Evolutionary conservation across 2,113 vertebrate species (phyloP).

Genomic region (Acanthochromis polyacanthus): DNA sequence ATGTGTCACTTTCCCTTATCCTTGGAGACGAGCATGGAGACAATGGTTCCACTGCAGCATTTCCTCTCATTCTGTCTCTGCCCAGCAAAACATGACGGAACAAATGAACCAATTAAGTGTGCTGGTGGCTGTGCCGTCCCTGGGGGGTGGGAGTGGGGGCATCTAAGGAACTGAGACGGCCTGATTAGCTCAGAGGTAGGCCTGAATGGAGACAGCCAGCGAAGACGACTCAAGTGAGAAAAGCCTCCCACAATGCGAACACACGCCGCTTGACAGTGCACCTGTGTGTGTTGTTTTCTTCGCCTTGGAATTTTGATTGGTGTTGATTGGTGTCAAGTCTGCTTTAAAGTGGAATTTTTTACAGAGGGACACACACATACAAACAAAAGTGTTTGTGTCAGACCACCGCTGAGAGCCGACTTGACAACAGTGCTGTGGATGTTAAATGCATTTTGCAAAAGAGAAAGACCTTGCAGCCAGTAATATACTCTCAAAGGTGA

Average conservation of each 20-base stretch:
- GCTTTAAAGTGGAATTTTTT: conserved; percentile 37
- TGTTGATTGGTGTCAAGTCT: conserved; percentile 51
- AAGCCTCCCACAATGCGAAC: conserved; percentile 51
- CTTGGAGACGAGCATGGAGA: conserved; percentile 76
- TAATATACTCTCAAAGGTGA: conserved; percentile 29
- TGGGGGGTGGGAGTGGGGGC: conserved; percentile 33
- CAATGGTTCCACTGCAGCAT: conserved; percentile 77
- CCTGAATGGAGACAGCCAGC: conserved; percentile 75
- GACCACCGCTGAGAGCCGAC: conserved; percentile 12
- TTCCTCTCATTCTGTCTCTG: conserved; percentile 81
- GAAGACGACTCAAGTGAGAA: conserved; percentile 53
- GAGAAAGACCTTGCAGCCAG: conserved; percentile 1
- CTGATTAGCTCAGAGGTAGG: conserved; percentile 83
- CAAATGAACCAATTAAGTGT: conserved; percentile 87
- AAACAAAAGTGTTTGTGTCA: conserved; percentile 29
- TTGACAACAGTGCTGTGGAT: conserved; percentile 38
- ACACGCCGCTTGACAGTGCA: conserved; percentile 27
- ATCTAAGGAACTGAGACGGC: conserved; percentile 76
- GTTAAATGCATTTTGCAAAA: conserved; percentile 41
- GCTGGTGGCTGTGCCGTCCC: conserved; percentile 77
- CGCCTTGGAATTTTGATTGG: conserved; percentile 50
- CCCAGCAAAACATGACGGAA: conserved; percentile 85
- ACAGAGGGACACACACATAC: conserved; percentile 17
- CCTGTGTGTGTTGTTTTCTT: conserved; percentile 38
- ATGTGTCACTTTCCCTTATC: conserved; percentile 80